phyloP scores from a whole-genome alignment of 23 tunicate species.

The Halocynthia roretzi region DNA sequence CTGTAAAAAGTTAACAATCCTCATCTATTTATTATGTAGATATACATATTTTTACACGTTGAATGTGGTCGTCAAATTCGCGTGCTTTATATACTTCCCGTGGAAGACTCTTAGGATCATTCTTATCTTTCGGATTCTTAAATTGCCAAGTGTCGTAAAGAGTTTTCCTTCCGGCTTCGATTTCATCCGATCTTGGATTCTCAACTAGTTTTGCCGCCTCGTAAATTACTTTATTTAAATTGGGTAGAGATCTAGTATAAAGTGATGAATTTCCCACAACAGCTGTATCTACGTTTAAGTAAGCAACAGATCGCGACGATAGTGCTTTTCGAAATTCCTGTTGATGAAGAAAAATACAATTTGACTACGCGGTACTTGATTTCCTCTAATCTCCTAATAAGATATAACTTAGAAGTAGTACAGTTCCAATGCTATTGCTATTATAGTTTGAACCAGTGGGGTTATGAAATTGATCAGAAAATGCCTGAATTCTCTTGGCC shows the following conservation, averaged over 20 bases:
- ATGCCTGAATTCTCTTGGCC: too few species aligned
- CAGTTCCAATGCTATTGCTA: too few species aligned
- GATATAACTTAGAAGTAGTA: too few species aligned
- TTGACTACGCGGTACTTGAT: too few species aligned
- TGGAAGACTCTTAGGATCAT: constrained; percentile 18
- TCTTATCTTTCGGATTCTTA: neutral
- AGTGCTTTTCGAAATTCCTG: constrained; percentile 62
- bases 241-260: constrained; percentile 15
- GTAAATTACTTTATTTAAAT: constrained; percentile 30
- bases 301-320: constrained; percentile 42
- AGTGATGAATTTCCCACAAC: constrained; percentile 57
- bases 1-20: constrained; percentile 10
- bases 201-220: constrained; percentile 39
- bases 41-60: too few species aligned
- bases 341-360: too few species aligned
- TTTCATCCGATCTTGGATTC: constrained; percentile 34
- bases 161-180: constrained; percentile 29
- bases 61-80: too few species aligned
- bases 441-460: too few species aligned
- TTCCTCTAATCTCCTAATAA: too few species aligned
- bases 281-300: constrained; percentile 58
- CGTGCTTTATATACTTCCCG: neutral
- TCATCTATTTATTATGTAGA: too few species aligned
- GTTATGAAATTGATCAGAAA: too few species aligned
- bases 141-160: constrained; percentile 54